phyloP scores from a whole-genome alignment of 2,113 vertebrate genomes.

The Rhinolophus sinicus region DNA sequence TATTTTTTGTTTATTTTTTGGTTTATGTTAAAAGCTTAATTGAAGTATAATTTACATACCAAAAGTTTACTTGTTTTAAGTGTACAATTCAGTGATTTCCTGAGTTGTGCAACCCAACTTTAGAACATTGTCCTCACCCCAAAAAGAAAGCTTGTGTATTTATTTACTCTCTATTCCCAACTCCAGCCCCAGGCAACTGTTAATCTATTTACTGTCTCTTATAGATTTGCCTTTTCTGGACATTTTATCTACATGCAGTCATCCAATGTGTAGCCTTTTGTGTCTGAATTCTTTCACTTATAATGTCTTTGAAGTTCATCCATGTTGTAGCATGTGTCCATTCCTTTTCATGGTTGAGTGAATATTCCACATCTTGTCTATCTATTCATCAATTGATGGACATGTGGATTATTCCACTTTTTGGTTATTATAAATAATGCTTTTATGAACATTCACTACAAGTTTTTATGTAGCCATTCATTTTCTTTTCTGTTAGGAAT shows the following conservation, averaged over 20 bases:
- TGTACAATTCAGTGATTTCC: constrained; percentile 30
- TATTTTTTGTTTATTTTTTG: background rate
- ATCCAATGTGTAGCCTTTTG: background rate
- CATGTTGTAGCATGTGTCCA: fast-evolving
- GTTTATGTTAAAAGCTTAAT: constrained; percentile 47
- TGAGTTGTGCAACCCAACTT: constrained; percentile 17
- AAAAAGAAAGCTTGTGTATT: constrained; percentile 20
- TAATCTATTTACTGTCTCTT: constrained; percentile 17
- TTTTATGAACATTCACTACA: background rate
- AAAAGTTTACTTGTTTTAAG: constrained; percentile 10
- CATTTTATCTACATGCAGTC: background rate
- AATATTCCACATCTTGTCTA: background rate
- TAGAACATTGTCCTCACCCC: constrained; percentile 15
- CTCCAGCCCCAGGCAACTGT: background rate
- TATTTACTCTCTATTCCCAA: background rate
- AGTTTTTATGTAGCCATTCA: background rate
- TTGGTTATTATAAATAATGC: background rate
- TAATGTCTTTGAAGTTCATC: background rate
- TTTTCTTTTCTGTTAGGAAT: constrained; percentile 20
- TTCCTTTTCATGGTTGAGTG: background rate
- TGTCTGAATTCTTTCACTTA: background rate
- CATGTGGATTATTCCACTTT: background rate
- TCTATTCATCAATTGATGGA: background rate
- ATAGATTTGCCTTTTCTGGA: background rate
- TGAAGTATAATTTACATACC: constrained; percentile 35